phyloP scores from a whole-genome alignment of 2,888 invertebrate species.

The Platypus cylindrus region DNA sequence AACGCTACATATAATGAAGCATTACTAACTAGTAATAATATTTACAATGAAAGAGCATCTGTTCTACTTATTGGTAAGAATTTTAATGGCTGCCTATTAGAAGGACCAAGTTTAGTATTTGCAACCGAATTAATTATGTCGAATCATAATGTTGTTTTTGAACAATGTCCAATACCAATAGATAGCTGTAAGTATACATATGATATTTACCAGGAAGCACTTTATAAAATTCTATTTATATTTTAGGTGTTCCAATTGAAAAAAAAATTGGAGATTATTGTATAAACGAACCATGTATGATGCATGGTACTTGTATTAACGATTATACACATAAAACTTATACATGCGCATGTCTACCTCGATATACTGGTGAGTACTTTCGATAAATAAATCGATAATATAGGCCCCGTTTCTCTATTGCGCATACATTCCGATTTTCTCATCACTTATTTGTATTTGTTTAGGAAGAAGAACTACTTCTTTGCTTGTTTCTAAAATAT shows the following conservation, averaged over 20 bases:
- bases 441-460: no score
- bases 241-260: slow-evolving; percentile 41
- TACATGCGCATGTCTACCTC: slow-evolving; percentile 71
- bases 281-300: slow-evolving; percentile 68
- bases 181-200: slow-evolving; percentile 50
- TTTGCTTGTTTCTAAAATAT: slow-evolving; percentile 1
- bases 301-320: slow-evolving; percentile 68
- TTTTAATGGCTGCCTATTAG: slow-evolving; percentile 72
- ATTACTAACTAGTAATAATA: slow-evolving; percentile 56
- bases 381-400: no score
- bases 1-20: slow-evolving; percentile 69
- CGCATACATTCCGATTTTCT: no score
- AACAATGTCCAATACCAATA: slow-evolving; percentile 59
- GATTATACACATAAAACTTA: slow-evolving; percentile 52
- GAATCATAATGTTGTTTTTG: slow-evolving; percentile 56
- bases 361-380: slow-evolving; percentile 52
- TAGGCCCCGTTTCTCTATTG: no score
- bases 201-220: not conserved
- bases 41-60: slow-evolving; percentile 53
- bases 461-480: not conserved
- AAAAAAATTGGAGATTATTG: slow-evolving; percentile 43
- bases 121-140: slow-evolving; percentile 48
- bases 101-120: slow-evolving; percentile 78
- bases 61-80: slow-evolving; percentile 67
- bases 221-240: slow-evolving; percentile 2